Evolutionary conservation across 64 coral and sea anemone genomes (phyloP), one percentile per base, ranked within the genome.

Genomic region (Hydrozoanthus tunicans): DNA sequence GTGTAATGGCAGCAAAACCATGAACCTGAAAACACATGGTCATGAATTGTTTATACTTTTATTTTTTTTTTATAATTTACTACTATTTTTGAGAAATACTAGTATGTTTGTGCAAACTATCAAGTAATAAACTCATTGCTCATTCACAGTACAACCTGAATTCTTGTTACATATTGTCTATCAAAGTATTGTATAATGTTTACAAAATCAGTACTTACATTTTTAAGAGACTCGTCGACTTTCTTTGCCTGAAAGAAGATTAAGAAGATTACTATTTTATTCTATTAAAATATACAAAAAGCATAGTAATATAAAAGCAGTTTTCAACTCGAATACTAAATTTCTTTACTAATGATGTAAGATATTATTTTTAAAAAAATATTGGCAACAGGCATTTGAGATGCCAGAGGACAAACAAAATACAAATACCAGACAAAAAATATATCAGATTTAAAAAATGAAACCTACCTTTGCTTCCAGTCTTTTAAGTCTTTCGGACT

Each of bases 381-480:
- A 43, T 32, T 73, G 20, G 70, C 70, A 73, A 32, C 26, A 73
- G 70, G 25, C 25, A 72, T 72, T 72, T 72, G 69, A 72, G 70
- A 73, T 73, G 70, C 70, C 70, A 73, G 70, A 73, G 70, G 70
- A 73, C 70, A 73, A 73, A 73, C 70, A 73, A 73, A 73, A 73
- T 73, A 73, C 70, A 73, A 73, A 51, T 73, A 73, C 70, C 24
- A 73, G 70, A 73, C 70, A 73, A 73, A 73, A 32, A 73, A 73
- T 73, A 73, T 73, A 73, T 73, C 70, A 51, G 24, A 73, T 73
- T 73, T 73, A 32, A 73, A 73, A 73, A 73, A 73, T 73, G 70
- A 73, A 73, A 78, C 77, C 54, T 78, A 78, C 77, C 77, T 78
- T 78, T 78, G 53, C 52, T 5, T 78, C 52, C 77, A 78, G n/a